Conservation (phyloP, 2,113 vertebrate species). For the Actenoides hombroni region DNA sequence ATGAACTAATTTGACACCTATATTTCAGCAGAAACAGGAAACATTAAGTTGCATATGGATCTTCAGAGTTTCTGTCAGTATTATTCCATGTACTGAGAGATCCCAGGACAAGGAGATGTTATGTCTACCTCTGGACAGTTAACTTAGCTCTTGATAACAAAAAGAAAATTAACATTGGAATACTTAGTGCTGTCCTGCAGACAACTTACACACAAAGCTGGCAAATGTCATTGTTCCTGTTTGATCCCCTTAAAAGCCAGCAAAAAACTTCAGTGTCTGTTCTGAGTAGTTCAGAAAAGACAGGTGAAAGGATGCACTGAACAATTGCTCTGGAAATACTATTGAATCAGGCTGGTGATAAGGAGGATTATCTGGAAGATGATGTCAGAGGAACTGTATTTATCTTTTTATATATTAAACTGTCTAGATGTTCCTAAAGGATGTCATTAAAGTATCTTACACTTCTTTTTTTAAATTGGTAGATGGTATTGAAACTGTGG, state of each 20-base stretch:
- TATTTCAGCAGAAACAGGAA: not conserved
- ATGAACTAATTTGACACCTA: not conserved
- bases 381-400: not conserved
- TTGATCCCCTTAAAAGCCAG: not conserved
- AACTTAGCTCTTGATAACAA: not conserved
- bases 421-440: not conserved
- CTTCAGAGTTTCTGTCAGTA: not conserved
- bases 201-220: not conserved
- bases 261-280: not conserved
- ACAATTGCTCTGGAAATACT: not conserved
- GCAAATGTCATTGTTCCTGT: not conserved
- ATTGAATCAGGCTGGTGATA: not conserved
- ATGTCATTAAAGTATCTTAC: not conserved
- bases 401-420: not conserved
- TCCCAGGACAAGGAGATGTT: not conserved
- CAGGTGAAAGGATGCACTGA: not conserved
- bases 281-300: not conserved
- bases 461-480: slow-evolving; percentile 16
- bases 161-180: not conserved
- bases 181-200: not conserved
- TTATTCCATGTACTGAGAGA: not conserved
- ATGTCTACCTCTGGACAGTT: not conserved
- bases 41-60: not conserved
- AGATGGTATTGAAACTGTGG: slow-evolving; percentile 87
- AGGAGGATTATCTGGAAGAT: not conserved